Evolutionary conservation across 2,888 invertebrate species (phyloP), one percentile per base, ranked within the genome.

Genomic region (Hedychridium roseum): DNA sequence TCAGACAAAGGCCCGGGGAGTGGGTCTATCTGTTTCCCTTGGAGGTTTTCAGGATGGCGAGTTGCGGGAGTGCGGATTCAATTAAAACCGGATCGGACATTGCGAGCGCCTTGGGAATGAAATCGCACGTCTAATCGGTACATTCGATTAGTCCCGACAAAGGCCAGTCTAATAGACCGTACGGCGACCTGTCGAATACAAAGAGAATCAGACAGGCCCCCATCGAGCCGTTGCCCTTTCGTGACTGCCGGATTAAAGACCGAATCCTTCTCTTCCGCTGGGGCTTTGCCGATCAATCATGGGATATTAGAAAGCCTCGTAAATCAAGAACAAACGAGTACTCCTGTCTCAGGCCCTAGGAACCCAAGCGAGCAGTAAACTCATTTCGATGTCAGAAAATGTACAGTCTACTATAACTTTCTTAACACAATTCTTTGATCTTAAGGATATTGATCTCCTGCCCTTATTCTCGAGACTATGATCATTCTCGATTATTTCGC

Each of bases 141-240:
- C 50, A 59, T 54, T 57, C 53, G 50, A 59, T 57, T 57, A 59
- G 57, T 47, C 31, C 15, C 47, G 34, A 55, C 52, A 55, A 52
- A 55, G 54, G 50, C 47, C 46, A 23, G 37, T 17, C 40, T 50
- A 52, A 52, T 57, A 47, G 47, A 50, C 44, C 40, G 40, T 32
- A 26, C 17, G 34, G 34, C 32, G 41, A 42, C 15, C 41, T 16
- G 18, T 39, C 39, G 35, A 35, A n/a, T 9, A 11, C 3, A 6
- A 16, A 15, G 35, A 21, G 9, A 30, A n/a, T n/a, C 30, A 4
- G 11, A 5, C 30, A 30, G 11, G 7, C 30, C 30, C 20, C 12
- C 16, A 16, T 2, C 14, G 26, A 21, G 26, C n/a, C 15, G 26
- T 37, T 37, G 23, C 26, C 26, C 37, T 26, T 37, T 37, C 37